These are phyloP conservation scores for Esox niger DNA, from an alignment of 2,113 vertebrate genomes.

Conservation along the genomic window DNA sequence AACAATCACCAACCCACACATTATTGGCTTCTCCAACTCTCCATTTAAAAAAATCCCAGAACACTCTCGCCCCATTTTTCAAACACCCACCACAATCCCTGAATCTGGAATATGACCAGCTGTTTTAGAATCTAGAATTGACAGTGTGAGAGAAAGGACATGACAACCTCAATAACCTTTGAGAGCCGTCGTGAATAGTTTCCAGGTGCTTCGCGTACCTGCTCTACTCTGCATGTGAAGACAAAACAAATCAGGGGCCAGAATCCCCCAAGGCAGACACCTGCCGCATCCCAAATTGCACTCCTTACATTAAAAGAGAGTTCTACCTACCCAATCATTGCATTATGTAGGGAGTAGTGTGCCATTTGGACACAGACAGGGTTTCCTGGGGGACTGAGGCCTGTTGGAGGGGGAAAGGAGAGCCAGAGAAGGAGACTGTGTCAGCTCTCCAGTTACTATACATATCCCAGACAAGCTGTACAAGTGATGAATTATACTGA, in stretches of 20 bases:
- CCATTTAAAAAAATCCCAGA: background rate
- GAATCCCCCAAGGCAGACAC: slow-evolving; percentile 50
- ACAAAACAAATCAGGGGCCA: slow-evolving; percentile 54
- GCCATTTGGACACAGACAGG: background rate
- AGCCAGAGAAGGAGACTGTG: slow-evolving; percentile 14
- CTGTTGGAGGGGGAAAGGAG: slow-evolving; percentile 23
- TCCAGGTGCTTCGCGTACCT: slow-evolving; percentile 45
- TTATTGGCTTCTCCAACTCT: slow-evolving; percentile 44
- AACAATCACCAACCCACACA: slow-evolving; percentile 34
- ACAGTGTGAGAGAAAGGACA: slow-evolving; percentile 26
- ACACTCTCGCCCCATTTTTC: slow-evolving; percentile 1
- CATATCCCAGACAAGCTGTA: background rate
- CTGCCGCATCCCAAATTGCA: too few relatives aligned
- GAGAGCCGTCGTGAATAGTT: slow-evolving; percentile 45
- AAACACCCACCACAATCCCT: slow-evolving; percentile 42
- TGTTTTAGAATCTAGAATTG: slow-evolving; percentile 35
- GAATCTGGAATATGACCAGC: slow-evolving; percentile 27
- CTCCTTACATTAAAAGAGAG: too few relatives aligned
- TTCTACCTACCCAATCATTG: too few relatives aligned
- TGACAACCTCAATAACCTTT: slow-evolving; percentile 57
- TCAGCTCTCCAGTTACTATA: slow-evolving; percentile 5
- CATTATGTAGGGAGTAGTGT: too few relatives aligned
- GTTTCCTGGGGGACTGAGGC: slow-evolving; percentile 36
- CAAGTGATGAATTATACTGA: background rate
- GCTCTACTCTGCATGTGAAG: slow-evolving; percentile 42